Evolutionary conservation across 2,888 invertebrate species (phyloP).

Genomic region (Caenorhabditis uteleia): DNA sequence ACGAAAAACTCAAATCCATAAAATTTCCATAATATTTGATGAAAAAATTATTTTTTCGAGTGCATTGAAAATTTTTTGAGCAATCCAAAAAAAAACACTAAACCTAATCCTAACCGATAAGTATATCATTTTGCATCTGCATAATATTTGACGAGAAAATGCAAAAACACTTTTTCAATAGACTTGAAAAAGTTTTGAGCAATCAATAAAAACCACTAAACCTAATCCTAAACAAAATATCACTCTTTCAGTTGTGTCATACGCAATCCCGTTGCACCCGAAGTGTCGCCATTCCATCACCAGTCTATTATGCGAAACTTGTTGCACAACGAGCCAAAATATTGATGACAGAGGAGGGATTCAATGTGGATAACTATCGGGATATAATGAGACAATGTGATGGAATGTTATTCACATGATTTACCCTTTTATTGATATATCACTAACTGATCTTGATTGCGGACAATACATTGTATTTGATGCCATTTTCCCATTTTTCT

Average conservation of each 20-base stretch:
- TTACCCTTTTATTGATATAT: constrained; percentile 4
- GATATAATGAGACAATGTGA: constrained; percentile 7
- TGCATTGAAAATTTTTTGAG: too few species aligned
- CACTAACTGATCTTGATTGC: too few species aligned
- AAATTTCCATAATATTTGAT: too few species aligned
- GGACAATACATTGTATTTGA: neutral
- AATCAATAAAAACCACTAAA: neutral
- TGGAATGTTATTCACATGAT: constrained; percentile 34
- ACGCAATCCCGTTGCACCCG: constrained; percentile 38
- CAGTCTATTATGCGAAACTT: constrained; percentile 32
- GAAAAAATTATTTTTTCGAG: too few species aligned
- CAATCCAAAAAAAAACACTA: too few species aligned
- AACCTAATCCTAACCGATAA: too few species aligned
- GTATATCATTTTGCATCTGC: too few species aligned
- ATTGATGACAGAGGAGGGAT: constrained; percentile 22
- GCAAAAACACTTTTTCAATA: neutral
- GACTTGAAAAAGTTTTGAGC: neutral
- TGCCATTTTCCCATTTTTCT: neutral
- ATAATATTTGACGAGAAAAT: too few species aligned
- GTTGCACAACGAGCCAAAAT: constrained; percentile 39
- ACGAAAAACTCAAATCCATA: too few species aligned
- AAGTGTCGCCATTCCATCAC: constrained; percentile 40
- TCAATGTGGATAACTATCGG: constrained; percentile 14
- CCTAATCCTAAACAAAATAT: too few species aligned
- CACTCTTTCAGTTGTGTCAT: constrained; percentile 32